Evolutionary conservation across 1,140 invertebrate genomes (phyloP).

Genomic region (Temnothorax curvispinosus): DNA sequence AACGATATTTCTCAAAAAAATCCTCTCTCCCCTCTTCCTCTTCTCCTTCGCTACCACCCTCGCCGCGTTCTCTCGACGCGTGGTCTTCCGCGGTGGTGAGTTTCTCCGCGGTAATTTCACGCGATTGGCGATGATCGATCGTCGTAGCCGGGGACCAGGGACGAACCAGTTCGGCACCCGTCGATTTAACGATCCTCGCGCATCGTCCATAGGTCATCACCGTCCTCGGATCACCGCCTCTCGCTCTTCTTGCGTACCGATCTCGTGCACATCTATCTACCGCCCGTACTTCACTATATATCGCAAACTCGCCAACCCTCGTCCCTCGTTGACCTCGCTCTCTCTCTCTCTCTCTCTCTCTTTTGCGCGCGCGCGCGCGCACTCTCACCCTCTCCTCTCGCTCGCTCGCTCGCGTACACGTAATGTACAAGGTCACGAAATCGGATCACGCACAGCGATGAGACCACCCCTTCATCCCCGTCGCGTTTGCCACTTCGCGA

Average conservation of each 20-base stretch:
- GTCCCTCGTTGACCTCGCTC: too few relatives aligned
- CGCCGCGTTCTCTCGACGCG: slow-evolving; percentile 50
- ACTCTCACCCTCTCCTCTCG: too few relatives aligned
- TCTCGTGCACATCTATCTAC: slow-evolving; percentile 36
- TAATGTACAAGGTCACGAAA: slow-evolving; percentile 33
- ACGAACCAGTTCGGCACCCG: slow-evolving; percentile 29
- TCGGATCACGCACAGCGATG: slow-evolving; percentile 18
- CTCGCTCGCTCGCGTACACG: background rate
- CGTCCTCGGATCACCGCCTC: background rate
- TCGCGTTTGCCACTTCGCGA: background rate
- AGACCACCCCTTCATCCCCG: slow-evolving; percentile 9
- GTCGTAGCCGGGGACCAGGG: slow-evolving; percentile 34
- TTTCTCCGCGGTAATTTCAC: slow-evolving; percentile 7
- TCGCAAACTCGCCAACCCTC: background rate
- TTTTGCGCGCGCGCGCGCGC: too few relatives aligned
- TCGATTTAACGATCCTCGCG: slow-evolving; percentile 41
- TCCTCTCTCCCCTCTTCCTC: slow-evolving; percentile 12
- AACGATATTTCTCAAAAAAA: slow-evolving; percentile 40
- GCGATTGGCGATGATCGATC: slow-evolving; percentile 44
- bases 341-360: too few relatives aligned
- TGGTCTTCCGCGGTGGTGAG: slow-evolving; percentile 38
- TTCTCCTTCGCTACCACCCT: slow-evolving; percentile 43
- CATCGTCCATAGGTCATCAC: slow-evolving; percentile 42
- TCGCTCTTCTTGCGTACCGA: background rate
- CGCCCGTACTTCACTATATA: slow-evolving; percentile 2